Conservation (phyloP, 2,888 invertebrate species). For the Prionchulus punctatus region DNA sequence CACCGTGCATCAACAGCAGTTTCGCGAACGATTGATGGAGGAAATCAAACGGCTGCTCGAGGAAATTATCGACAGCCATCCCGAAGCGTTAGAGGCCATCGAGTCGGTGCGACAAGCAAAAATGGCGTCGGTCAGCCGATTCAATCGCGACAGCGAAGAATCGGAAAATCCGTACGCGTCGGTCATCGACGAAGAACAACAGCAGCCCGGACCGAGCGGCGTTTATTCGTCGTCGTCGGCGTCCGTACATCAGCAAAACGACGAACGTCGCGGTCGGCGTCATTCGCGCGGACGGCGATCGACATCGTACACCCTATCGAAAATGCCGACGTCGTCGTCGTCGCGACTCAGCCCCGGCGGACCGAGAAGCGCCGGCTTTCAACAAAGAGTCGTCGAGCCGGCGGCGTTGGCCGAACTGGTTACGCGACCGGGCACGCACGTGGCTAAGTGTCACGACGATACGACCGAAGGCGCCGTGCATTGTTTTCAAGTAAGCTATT, state of each 20-base stretch:
- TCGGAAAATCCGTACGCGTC: background rate
- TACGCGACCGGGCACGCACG: conserved; percentile 42
- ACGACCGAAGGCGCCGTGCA: conserved; percentile 66
- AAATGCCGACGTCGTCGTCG: background rate
- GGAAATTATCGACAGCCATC: conserved; percentile 29
- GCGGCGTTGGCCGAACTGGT: conserved; percentile 23
- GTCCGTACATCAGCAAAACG: too few relatives aligned
- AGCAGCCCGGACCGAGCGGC: background rate
- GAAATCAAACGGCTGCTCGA: conserved; percentile 20
- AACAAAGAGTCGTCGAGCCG: conserved; percentile 8
- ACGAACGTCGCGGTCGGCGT: background rate
- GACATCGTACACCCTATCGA: background rate
- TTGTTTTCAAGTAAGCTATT: conserved; percentile 53
- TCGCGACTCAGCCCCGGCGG: background rate
- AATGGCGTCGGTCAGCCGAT: too few relatives aligned
- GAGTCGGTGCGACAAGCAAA: conserved; percentile 22
- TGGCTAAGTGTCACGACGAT: conserved; percentile 63
- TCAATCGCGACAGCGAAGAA: background rate
- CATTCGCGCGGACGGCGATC: background rate
- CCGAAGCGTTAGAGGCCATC: conserved; percentile 28
- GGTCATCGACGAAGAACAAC: background rate
- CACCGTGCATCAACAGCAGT: background rate
- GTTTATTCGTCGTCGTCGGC: background rate
- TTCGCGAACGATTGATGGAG: background rate
- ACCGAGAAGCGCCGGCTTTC: background rate